Base-by-base conservation (phyloP, 2,888 invertebrate genomes). In the Bombylius major region DNA sequence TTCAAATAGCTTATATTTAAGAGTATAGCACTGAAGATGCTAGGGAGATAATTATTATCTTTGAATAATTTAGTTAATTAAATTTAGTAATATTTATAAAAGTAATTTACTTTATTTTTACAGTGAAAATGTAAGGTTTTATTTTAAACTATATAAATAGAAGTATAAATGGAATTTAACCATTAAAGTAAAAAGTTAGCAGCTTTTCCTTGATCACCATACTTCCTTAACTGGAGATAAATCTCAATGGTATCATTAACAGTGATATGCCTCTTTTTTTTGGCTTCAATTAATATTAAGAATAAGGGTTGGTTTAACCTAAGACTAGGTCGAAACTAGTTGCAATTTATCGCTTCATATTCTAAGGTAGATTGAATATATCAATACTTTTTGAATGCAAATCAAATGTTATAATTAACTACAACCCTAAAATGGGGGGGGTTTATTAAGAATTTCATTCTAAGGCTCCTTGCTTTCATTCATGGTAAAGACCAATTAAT, bases 101-200 rank as follows among this genome's bases (percentile, higher is more conserved):
- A 65, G 61, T 62, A 62, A 53, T n/a, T 53, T 2, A 60, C 66
- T 77, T 77, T 79, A 76, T 75, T 77, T 77, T 79, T 80, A 80
- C 76, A 79, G 66, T 81, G 80, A 81, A 82, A 82, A 78, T 80
- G 76, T 80, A 81, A 79, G 67, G 79, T 82, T 80, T 82, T 80
- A 59, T 44, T 23, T 73, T 81, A 79, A 81, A 81, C 78, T 81
- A 81, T 77, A 78, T 77, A 78, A 79, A 77, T 75, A 77, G 77
- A 78, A 78, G 78, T 70, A 73, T 67, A 69, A 74, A 75, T 70
- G 67, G 69, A 69, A 59, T 71, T 70, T 64, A 70, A 71, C 68
- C 69, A 70, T 78, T 78, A 77, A 71, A 65, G 70, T 74, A 72
- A 76, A 76, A 80, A 82, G 79, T 82, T 82, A 82, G 81, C 78